A percentile compares a stretch with the other conserved stretches of the same genome.
These are phyloP conservation scores for Drosophila ercepeae DNA, from an alignment of 1,140 invertebrate genomes.

Conservation along the genomic window DNA sequence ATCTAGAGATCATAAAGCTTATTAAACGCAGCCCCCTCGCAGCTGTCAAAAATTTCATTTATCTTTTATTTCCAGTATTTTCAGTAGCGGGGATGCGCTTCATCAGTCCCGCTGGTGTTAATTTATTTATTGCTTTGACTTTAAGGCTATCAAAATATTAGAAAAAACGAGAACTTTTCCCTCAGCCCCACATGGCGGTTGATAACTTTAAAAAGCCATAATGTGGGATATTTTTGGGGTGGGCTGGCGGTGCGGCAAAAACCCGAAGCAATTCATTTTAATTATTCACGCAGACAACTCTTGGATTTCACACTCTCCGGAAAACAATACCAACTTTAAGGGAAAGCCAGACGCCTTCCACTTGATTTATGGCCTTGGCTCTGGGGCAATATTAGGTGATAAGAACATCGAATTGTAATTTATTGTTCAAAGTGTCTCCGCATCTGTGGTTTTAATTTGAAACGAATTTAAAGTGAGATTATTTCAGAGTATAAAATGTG, in stretches of 20 bases:
- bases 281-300: slow-evolving; percentile 71
- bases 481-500: slow-evolving; percentile 33
- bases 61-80: slow-evolving; percentile 21
- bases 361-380: slow-evolving; percentile 71
- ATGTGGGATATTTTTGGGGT: slow-evolving; percentile 28
- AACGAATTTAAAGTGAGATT: slow-evolving; percentile 52
- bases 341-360: slow-evolving; percentile 44
- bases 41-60: slow-evolving; percentile 45
- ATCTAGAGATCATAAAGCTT: slow-evolving; percentile 55
- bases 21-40: slow-evolving; percentile 32
- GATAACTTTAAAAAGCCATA: slow-evolving; percentile 74
- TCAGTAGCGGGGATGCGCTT: slow-evolving; percentile 7
- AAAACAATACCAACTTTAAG: slow-evolving; percentile 32
- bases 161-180: slow-evolving; percentile 3
- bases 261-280: slow-evolving; percentile 73
- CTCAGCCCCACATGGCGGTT: slow-evolving; percentile 13
- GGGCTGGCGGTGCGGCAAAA: slow-evolving; percentile 11
- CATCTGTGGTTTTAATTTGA: slow-evolving; percentile 51
- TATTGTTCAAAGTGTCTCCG: slow-evolving; percentile 40
- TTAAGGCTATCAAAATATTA: slow-evolving; percentile 67
- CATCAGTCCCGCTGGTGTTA: slow-evolving; percentile 47
- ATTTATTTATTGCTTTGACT: slow-evolving; percentile 76
- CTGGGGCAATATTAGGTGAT: slow-evolving; percentile 60
- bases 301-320: slow-evolving; percentile 65
- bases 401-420: slow-evolving; percentile 82